Evolutionary conservation across 1,140 invertebrate species (phyloP), one percentile per base, ranked within the genome.

Genomic region (Gyrodactylus salaris): DNA sequence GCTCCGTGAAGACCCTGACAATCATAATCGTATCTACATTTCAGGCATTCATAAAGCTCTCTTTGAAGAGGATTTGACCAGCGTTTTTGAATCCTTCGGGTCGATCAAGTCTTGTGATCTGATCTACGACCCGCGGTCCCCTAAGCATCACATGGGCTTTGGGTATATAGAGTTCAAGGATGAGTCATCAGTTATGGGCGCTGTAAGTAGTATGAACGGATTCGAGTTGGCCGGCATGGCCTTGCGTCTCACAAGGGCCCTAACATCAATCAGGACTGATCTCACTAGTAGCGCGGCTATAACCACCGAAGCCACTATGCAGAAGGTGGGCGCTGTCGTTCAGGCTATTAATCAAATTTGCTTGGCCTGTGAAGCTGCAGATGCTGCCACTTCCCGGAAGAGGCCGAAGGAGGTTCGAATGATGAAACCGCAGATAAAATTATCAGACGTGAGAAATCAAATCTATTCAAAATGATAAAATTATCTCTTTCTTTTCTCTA

Each of bases 51-150:
- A 99, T 84, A 89, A 88, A 26, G 93, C 97, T 81, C 83, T 99
- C 21, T 90, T 88, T 0, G 93, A 98, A 80, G 88, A 89, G 69
- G 95, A 99, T 79, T 93, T 99, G 72, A 91, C 96, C 80, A 88
- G 89, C 79, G 94, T 99, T 20, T 99, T 99, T 82, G 94, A 97
- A 83, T 93, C 94, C 1, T 99, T 99, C 83, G 95, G 95, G 0
- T 88, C 88, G 54, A 95, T 99, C 75, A 76, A 78, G 21, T 78
- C 76, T 20, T 80, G 79, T 77, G 76, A 78, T 75, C 74, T 81
- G 27, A 21, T 22, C 7, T 24, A 19, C 23, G 71, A 72, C 23
- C 20, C 25, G 7, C 19, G 19, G 7, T 21, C 19, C 1, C 71
- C 71, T 21, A 24, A 24, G 26, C 19, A 27, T 25, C 71, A 72